Percentiles rank a stretch among this genome's conserved stretches.
Conservation (phyloP, 2,113 vertebrate genomes). For the Neofelis nebulosa region DNA sequence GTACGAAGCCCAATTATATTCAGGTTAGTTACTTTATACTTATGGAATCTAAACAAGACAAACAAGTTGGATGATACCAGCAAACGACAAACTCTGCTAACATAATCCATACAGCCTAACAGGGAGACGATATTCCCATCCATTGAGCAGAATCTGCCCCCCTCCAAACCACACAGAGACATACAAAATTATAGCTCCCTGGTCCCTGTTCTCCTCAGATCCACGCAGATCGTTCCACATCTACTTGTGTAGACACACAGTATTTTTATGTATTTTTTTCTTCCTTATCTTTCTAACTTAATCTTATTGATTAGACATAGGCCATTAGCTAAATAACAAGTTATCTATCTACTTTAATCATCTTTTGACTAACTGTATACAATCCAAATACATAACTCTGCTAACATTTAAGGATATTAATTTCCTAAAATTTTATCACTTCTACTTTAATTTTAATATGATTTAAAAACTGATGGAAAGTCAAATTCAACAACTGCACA, state of each 20-base stretch:
- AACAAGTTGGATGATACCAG: neutral
- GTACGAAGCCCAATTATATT: neutral
- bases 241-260: neutral
- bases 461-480: conserved; percentile 77
- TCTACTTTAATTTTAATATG: conserved; percentile 56
- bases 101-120: neutral
- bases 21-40: neutral
- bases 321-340: conserved; percentile 70
- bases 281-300: neutral
- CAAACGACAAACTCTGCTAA: neutral
- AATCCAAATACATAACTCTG: conserved; percentile 72
- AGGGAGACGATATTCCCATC: neutral
- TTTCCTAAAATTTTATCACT: conserved; percentile 77
- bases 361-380: conserved; percentile 78
- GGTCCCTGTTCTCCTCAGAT: neutral
- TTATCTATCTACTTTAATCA: conserved; percentile 72
- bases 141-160: neutral
- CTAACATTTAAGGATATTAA: conserved; percentile 78
- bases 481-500: conserved; percentile 57
- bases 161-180: neutral
- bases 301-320: conserved; percentile 57
- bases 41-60: neutral
- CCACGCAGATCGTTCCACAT: neutral
- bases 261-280: neutral
- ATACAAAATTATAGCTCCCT: neutral